Evolutionary conservation across 2,888 invertebrate species (phyloP), one percentile per base, ranked within the genome.

Genomic region (Macaria notata): DNA sequence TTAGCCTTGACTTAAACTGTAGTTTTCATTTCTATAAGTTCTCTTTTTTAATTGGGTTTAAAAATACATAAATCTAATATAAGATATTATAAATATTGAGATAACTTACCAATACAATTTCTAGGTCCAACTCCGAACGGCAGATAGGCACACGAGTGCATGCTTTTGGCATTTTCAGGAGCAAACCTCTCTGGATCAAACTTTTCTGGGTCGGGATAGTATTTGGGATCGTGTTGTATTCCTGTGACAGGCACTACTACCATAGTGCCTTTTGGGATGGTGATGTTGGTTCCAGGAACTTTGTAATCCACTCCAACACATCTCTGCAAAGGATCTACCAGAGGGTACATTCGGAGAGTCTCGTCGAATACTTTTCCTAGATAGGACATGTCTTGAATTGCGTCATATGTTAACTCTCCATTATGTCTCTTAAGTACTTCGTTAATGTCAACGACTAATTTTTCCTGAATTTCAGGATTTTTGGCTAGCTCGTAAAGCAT

Each of bases 161-260:
- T 52, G 3, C 55, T 7, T 8, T 39, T 48, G n/a, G 9, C 46
- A 31, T 61, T 56, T 31, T 59, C 52, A 3, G 44, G n/a, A 41
- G 72, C 69, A 69, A 91, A 92, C 55, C 91, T 73, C 30, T 91
- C 86, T 3, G 92, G 92, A 63, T 89, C 81, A 61, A 90, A 92
- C 54, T 75, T 78, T 47, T 79, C 69, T n/a, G 92, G 91, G 7
- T 92, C 69, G 0, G 83, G 76, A 62, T 82, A 92, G 64, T 86
- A 78, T 46, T 79, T 70, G 4, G 80, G 75, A 65, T 91, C 88
- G 36, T 80, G 64, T 61, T 92, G 91, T 38, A 92, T 75, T 3
- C 80, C 84, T n/a, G 67, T 56, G 7, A 77, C 68, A 0, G 87
- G 79, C 30, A 90, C 62, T 0, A 79, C 41, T 4, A 89, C 70